Evolutionary conservation across 1,140 invertebrate genomes (phyloP), one percentile per base, ranked within the genome.

Genomic region (Apolygus lucorum): DNA sequence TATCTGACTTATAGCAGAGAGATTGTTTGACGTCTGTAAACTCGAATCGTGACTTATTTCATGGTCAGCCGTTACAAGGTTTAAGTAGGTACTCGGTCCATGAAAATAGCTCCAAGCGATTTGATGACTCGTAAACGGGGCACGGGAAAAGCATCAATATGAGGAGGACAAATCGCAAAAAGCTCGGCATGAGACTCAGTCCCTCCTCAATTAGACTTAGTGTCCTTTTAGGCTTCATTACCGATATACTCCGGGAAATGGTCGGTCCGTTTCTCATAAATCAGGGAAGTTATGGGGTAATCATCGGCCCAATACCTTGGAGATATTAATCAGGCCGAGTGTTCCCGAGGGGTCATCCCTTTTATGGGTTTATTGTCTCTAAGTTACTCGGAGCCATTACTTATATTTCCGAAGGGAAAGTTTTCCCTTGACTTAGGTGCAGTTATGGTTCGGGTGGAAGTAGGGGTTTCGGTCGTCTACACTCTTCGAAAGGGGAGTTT

Each of bases 161-260:
- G n/a, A n/a, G n/a, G n/a, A n/a, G n/a, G n/a, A n/a, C n/a, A n/a
- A n/a, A n/a, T n/a, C n/a, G n/a, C n/a, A n/a, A n/a, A n/a, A n/a
- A n/a, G n/a, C n/a, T n/a, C n/a, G n/a, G n/a, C n/a, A n/a, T n/a
- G n/a, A n/a, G n/a, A n/a, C n/a, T n/a, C n/a, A n/a, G n/a, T n/a
- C n/a, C 8, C 17, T 17, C 34, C 54, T 59, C 54, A 59, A 59
- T 59, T 59, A 59, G 54, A 59, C 54, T 59, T 59, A 59, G 54
- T 59, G 54, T 59, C 54, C 54, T 59, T 59, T 59, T 59, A 59
- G 54, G 54, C 54, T 59, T 59, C 54, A 59, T 59, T 59, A 59
- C 54, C 54, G 54, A 59, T 24, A 59, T 59, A 59, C 54, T 59
- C 22, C 54, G 54, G 54, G 22, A 24, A 14, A 59, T 59, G 54